Evolutionary conservation across 2,113 vertebrate species (phyloP).

Genomic region (Erythrocebus patas): DNA sequence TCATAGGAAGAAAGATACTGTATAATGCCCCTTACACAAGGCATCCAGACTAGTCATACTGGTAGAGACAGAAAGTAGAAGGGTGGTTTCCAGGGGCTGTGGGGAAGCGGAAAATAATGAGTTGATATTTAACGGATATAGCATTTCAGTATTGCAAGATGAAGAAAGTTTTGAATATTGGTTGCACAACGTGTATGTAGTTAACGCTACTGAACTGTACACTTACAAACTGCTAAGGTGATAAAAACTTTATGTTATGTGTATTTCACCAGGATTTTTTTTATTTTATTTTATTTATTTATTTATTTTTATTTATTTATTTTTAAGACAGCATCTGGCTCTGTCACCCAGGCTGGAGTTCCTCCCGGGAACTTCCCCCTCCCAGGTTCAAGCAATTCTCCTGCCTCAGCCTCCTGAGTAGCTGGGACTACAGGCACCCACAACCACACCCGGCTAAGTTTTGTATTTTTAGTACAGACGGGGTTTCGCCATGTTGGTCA

Average conservation of each 20-base stretch:
- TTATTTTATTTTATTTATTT: neutral
- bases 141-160: neutral
- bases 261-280: neutral
- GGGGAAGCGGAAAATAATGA: fast-evolving
- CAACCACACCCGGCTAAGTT: fast-evolving
- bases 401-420: no score
- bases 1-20: neutral
- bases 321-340: no score
- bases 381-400: no score
- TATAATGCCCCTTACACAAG: neutral
- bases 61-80: neutral
- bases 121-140: neutral
- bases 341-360: no score
- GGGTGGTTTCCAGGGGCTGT: fast-evolving
- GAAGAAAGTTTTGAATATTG: neutral
- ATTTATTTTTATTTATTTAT: no score
- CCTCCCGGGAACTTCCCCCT: no score
- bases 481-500: no score
- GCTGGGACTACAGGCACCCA: no score
- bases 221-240: neutral
- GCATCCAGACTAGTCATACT: neutral
- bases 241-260: neutral
- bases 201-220: neutral
- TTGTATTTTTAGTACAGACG: no score
- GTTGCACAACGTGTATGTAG: neutral